Percentiles rank a stretch among this genome's conserved stretches.
phyloP scores from a whole-genome alignment of 2,113 vertebrate genomes.

The Labeo rohita region DNA sequence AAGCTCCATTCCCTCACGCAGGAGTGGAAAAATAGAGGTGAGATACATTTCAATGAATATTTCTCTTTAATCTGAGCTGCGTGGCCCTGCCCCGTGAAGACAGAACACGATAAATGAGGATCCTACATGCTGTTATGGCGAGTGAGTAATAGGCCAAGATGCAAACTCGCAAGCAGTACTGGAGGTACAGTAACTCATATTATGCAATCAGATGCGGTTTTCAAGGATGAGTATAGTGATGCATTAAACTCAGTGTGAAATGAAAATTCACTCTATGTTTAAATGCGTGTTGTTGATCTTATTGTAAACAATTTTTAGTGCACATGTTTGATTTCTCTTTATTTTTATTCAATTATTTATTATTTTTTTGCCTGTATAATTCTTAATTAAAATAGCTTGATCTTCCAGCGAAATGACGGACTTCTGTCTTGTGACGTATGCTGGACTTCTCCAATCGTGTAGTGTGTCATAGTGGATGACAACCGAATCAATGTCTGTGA shows the following conservation, averaged over 20 bases:
- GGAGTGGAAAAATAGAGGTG: slow-evolving; percentile 40
- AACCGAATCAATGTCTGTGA: no score
- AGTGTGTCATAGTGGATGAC: no score
- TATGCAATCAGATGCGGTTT: background rate
- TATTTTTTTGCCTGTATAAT: background rate
- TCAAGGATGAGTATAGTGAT: background rate
- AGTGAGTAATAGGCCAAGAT: background rate
- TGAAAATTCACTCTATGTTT: background rate
- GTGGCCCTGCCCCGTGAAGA: background rate
- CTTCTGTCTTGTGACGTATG: background rate
- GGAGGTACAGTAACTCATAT: background rate
- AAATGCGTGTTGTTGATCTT: background rate
- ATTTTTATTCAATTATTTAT: background rate
- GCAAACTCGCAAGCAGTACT: background rate
- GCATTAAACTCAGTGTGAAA: background rate
- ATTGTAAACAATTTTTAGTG: background rate
- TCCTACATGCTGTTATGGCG: background rate
- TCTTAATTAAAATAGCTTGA: background rate
- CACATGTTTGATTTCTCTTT: background rate
- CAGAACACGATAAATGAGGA: slow-evolving; percentile 25
- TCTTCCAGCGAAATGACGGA: background rate
- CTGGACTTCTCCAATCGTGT: background rate
- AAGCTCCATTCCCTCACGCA: slow-evolving; percentile 27
- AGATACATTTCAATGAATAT: slow-evolving; percentile 49
- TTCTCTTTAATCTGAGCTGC: slow-evolving; percentile 46